These are phyloP conservation scores for Sula dactylatra DNA, from an alignment of 2,113 vertebrate species.

Conservation along the genomic window DNA sequence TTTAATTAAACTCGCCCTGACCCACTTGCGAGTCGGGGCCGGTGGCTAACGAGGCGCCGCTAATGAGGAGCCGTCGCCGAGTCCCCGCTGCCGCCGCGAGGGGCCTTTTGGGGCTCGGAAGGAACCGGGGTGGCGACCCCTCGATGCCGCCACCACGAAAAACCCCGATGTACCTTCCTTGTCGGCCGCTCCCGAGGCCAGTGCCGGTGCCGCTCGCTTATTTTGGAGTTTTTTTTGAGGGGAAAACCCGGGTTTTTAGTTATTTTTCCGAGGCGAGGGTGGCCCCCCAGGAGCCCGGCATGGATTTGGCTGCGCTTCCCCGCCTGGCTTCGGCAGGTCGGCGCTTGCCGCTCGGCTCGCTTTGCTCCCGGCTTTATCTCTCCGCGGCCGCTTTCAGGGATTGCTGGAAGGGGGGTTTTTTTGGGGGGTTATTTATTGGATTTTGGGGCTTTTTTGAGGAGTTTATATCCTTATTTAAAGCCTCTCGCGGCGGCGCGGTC, in stretches of 20 bases:
- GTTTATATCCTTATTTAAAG: background rate
- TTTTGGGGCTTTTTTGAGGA: background rate
- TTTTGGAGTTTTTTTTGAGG: too few species aligned
- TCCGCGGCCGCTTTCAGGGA: background rate
- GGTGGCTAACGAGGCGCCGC: background rate
- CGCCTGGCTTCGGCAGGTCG: background rate
- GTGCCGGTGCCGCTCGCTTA: too few species aligned
- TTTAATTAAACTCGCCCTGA: background rate
- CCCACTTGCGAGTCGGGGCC: background rate
- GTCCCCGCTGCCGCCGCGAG: too few species aligned
- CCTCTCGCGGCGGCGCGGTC: accelerated
- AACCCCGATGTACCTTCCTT: too few species aligned
- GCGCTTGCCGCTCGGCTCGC: background rate
- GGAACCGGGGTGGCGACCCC: background rate
- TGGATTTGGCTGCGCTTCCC: background rate
- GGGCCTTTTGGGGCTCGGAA: background rate
- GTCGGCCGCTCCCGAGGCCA: too few species aligned
- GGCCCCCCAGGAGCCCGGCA: too few species aligned
- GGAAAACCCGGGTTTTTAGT: too few species aligned
- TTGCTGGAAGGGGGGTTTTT: background rate
- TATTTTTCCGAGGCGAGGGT: background rate
- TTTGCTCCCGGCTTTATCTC: background rate
- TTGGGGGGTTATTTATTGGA: too few species aligned
- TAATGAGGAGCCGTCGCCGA: background rate
- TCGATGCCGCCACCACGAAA: too few species aligned